Evolutionary conservation across 2,113 vertebrate species (phyloP).

Genomic region (Haplochromis vanheusdeni): DNA sequence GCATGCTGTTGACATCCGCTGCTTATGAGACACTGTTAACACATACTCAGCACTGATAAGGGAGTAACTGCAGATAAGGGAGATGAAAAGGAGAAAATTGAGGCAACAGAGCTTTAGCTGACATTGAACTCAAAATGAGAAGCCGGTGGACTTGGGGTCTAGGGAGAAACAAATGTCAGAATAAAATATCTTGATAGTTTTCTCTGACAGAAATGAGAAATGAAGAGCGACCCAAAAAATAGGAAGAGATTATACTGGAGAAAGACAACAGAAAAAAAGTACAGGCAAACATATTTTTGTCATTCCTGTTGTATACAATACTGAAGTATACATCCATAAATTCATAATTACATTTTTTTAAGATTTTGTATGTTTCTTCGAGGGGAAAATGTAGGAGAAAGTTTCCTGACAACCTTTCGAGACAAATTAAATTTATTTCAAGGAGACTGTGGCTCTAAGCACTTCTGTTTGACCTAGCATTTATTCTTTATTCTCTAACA

Average conservation of each 20-base stretch:
- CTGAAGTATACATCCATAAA: background rate
- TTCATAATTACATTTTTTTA: background rate
- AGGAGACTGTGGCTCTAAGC: background rate
- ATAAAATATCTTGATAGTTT: background rate
- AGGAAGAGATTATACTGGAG: background rate
- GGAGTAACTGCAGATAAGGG: slow-evolving; percentile 44
- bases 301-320: background rate
- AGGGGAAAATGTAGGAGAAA: background rate
- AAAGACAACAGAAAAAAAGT: background rate
- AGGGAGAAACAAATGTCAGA: slow-evolving; percentile 15
- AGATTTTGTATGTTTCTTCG: background rate
- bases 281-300: background rate
- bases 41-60: slow-evolving; percentile 52
- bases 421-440: background rate
- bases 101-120: slow-evolving; percentile 27
- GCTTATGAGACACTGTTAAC: slow-evolving; percentile 56
- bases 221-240: background rate
- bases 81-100: slow-evolving; percentile 50
- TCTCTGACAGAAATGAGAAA: slow-evolving; percentile 14
- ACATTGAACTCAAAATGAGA: slow-evolving; percentile 46
- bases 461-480: background rate
- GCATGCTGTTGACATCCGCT: slow-evolving; percentile 40
- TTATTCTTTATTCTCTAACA: background rate
- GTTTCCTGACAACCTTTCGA: background rate
- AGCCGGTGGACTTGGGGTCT: slow-evolving; percentile 12